A percentile compares a stretch with the other conserved stretches of the same genome.
phyloP scores from a whole-genome alignment of 2,113 vertebrate species.

The Oceanites oceanicus region DNA sequence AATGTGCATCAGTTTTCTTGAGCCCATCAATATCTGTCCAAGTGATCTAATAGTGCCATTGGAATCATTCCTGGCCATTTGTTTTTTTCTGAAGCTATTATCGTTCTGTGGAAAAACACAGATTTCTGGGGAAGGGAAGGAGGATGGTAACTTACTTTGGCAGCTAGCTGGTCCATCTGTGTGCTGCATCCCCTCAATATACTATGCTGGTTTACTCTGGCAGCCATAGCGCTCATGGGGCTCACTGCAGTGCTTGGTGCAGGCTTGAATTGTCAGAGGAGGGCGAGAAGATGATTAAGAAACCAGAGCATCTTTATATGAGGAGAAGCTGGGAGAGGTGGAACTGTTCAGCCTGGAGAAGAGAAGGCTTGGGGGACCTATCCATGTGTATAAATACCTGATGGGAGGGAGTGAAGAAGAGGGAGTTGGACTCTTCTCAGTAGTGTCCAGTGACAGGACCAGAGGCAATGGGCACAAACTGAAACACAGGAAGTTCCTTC shows the following conservation, averaged over 20 bases:
- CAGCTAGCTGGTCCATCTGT: background rate
- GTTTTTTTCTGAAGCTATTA: background rate
- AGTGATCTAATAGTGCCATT: background rate
- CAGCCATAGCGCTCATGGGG: background rate
- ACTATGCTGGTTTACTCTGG: background rate
- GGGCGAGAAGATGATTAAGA: background rate
- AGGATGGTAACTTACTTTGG: background rate
- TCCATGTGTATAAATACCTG: background rate
- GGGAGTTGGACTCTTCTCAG: background rate
- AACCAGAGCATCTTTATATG: background rate
- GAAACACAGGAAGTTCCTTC: background rate
- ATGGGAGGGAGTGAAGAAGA: background rate
- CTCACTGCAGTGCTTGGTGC: background rate
- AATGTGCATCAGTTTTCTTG: background rate
- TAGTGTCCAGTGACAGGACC: background rate
- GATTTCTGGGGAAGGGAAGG: background rate
- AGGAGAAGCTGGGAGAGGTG: background rate
- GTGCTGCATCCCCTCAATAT: accelerated
- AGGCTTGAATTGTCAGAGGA: background rate
- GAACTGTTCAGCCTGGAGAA: background rate
- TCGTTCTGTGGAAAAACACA: background rate
- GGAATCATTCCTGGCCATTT: background rate
- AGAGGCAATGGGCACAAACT: background rate
- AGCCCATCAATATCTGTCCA: background rate
- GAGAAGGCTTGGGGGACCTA: background rate